Evolutionary conservation across 2,797 vertebrate genomes (phyloP), one percentile per base, ranked within the genome.

Genomic region (Luscinia megarhynchos): DNA sequence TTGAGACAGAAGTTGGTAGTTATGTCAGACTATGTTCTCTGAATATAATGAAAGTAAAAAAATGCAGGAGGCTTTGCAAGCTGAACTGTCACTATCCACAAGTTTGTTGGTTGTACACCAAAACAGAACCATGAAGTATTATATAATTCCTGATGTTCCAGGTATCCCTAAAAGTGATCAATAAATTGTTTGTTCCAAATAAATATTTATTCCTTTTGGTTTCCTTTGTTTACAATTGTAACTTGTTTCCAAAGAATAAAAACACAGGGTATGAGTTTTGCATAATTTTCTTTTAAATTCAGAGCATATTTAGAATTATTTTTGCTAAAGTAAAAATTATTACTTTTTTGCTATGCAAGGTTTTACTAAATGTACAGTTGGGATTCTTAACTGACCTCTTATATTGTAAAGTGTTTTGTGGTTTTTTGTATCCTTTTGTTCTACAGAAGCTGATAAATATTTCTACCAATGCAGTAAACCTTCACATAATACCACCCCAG

Each of bases 401-500:
- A 24, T 11, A 53, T 32, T 73, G 30, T 63, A 40, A 76, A 91
- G 38, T 40, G 15, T 15, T 55, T 45, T 36, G 12, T 17, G 16
- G 14, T 12, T 85, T 91, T 75, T 75, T 34, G 1, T 77, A 82
- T 92, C 85, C 54, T 96, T 90, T 97, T 81, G 73, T 94, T 94
- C 72, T 94, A 27, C 96, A 99, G 99, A 98, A 98, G 97, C 97
- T 99, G 95, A 97, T 98, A 97, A 99, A 99, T 97, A 94, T 98
- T 97, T 99, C 99, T 36, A 93, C 97, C 7, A 97, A 98, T 62
- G 97, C 98, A 30, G 91, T 98, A 89, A 98, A 97, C 87, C 94
- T 99, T 96, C 99, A 99, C 68, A 98, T 99, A 93, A 97, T 99
- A 87, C 98, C 99, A 36, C 99, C 99, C 2, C 98, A 98, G 95